These are phyloP conservation scores for Zaprionus gabonicus DNA, from an alignment of 1,140 invertebrate genomes.

Conservation along the genomic window DNA sequence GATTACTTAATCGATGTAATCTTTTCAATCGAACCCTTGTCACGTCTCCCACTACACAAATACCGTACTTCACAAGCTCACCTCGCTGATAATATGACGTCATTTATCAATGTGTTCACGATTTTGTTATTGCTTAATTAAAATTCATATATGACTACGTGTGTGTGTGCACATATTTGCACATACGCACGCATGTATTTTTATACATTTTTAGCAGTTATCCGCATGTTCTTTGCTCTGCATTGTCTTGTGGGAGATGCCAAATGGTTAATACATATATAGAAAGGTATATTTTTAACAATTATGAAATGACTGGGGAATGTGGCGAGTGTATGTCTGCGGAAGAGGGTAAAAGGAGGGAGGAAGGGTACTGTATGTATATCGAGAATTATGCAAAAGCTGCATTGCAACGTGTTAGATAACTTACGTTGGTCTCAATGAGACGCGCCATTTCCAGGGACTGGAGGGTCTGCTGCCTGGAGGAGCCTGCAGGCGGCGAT, in stretches of 20 bases:
- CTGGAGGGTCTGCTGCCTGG: conserved; percentile 28
- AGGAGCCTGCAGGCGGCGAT: conserved; percentile 16
- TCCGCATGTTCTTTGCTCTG: conserved; percentile 10
- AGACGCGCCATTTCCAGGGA: conserved; percentile 65
- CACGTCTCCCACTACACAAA: neutral
- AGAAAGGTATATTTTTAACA: conserved; percentile 50
- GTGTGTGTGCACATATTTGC: neutral
- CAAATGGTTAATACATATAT: conserved; percentile 33
- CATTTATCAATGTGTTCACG: conserved; percentile 17
- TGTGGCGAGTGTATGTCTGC: neutral
- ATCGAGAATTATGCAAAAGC: conserved; percentile 65
- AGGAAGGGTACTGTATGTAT: neutral
- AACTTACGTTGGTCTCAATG: conserved; percentile 77
- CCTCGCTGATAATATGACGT: conserved; percentile 29
- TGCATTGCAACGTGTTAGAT: conserved; percentile 43
- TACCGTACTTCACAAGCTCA: neutral
- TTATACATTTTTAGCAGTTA: conserved; percentile 25
- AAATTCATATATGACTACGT: neutral
- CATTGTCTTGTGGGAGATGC: conserved; percentile 39
- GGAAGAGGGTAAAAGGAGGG: neutral
- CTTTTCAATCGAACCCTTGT: neutral
- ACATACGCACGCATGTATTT: neutral
- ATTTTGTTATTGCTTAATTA: conserved; percentile 8
- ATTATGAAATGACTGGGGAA: conserved; percentile 52
- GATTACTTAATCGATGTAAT: conserved; percentile 4